Evolutionary conservation across 2,113 vertebrate species (phyloP).

Genomic region (Barnardius zonarius): DNA sequence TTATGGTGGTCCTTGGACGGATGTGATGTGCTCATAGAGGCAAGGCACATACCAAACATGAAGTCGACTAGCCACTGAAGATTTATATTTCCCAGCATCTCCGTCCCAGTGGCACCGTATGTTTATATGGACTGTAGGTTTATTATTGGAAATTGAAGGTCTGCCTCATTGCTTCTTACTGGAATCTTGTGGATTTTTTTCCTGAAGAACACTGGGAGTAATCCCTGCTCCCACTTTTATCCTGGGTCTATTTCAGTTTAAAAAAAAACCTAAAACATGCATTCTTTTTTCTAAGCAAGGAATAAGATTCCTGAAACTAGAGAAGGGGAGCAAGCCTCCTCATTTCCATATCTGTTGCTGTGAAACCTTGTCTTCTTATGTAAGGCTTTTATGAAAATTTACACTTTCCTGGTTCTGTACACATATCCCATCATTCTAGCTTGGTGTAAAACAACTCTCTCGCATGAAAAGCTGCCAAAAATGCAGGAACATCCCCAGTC

Average conservation of each 20-base stretch:
- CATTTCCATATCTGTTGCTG: not conserved
- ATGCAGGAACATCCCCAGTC: not conserved
- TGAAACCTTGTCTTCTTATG: not conserved
- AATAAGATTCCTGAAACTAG: not conserved
- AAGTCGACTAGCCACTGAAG: not conserved
- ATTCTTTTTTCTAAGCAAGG: not conserved
- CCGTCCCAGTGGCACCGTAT: not conserved
- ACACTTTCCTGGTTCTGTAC: not conserved
- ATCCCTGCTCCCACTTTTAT: not conserved
- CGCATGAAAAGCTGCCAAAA: constrained; percentile 3
- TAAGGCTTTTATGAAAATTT: not conserved
- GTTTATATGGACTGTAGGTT: not conserved
- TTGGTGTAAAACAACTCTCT: not conserved
- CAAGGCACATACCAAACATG: constrained; percentile 4
- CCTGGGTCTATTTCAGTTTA: constrained; percentile 25
- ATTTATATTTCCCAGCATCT: constrained; percentile 13
- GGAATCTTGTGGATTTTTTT: constrained; percentile 8
- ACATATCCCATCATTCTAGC: not conserved
- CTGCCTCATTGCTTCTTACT: not conserved
- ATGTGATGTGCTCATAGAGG: not conserved
- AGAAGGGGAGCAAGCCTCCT: not conserved
- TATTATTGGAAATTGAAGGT: constrained; percentile 38
- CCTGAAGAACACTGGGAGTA: not conserved
- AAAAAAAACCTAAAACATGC: not conserved
- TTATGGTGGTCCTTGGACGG: not conserved